Conservation (phyloP, 2,797 vertebrate species). For the Enteromius treurensis region DNA sequence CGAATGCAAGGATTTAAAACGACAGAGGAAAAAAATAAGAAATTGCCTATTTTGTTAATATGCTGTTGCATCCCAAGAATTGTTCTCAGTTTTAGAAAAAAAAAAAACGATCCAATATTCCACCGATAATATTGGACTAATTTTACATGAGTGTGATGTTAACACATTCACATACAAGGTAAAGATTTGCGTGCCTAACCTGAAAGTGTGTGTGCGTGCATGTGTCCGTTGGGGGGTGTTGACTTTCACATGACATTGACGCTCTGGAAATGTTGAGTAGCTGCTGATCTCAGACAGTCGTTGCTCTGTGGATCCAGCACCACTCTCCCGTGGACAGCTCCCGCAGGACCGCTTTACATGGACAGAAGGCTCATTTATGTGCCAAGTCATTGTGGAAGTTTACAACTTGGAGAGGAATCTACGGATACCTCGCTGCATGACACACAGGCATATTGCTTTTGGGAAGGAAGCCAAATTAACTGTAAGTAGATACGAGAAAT, state of each 20-base stretch:
- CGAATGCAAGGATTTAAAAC: not conserved
- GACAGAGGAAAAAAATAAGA: not conserved
- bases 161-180: not conserved
- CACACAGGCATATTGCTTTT: constrained; percentile 70
- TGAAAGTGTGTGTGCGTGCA: constrained; percentile 5
- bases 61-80: not conserved
- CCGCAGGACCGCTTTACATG: constrained; percentile 77
- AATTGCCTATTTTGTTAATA: not conserved
- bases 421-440: constrained; percentile 76
- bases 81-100: not conserved
- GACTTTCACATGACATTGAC: constrained; percentile 89
- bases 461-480: constrained; percentile 67
- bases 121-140: not conserved
- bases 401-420: constrained; percentile 78
- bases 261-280: constrained; percentile 81
- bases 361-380: constrained; percentile 79
- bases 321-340: constrained; percentile 78
- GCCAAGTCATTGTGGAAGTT: constrained; percentile 78
- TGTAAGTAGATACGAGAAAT: constrained; percentile 73
- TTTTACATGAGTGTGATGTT: not conserved
- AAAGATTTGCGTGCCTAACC: constrained; percentile 11
- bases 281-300: constrained; percentile 83
- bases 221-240: constrained; percentile 58
- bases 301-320: constrained; percentile 77
- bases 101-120: not conserved